Evolutionary conservation across 2,113 vertebrate species (phyloP), one percentile per base, ranked within the genome.

Genomic region (Cepphus grylle): DNA sequence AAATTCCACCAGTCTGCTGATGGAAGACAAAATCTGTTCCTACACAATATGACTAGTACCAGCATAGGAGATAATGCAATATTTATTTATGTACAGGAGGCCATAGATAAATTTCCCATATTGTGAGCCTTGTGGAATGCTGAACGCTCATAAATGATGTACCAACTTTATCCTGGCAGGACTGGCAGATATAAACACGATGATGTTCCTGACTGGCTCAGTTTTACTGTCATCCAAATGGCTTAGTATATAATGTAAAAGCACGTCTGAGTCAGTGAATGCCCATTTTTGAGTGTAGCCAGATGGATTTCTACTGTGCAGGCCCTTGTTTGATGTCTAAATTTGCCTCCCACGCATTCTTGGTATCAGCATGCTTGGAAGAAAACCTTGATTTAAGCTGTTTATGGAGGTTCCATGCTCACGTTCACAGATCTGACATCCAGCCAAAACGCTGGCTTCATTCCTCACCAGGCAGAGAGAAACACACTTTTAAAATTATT

Each of bases 41-140:
- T 63, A 93, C 73, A 91, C 86, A 86, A 30, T 94, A 87, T 94
- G 77, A 90, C 81, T 88, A 80, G 86, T 90, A 86, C 58, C 70
- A 90, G 71, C 20, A 14, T 45, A 81, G 63, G 58, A 94, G 96
- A 97, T 96, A 97, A 96, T 95, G 84, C 84, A 93, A 59, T 97
- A 94, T 97, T 97, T 96, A 95, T 97, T 97, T 96, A 96, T 89
- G 95, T 94, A 96, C 86, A 76, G 92, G 92, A 96, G 70, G 38
- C 86, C 0, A 0, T 70, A 95, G 94, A 97, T 97, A 95, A 90
- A 97, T 96, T 97, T 95, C 91, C 95, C 96, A 94, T 97, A 96
- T 96, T 97, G 96, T 89, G 74, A 96, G 93, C 84, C 93, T 90
- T 89, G 92, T 95, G 91, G 85, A 95, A 94, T 72, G 83, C 94